phyloP scores from a whole-genome alignment of 2,797 vertebrate genomes.

The Novumbra hubbsi region DNA sequence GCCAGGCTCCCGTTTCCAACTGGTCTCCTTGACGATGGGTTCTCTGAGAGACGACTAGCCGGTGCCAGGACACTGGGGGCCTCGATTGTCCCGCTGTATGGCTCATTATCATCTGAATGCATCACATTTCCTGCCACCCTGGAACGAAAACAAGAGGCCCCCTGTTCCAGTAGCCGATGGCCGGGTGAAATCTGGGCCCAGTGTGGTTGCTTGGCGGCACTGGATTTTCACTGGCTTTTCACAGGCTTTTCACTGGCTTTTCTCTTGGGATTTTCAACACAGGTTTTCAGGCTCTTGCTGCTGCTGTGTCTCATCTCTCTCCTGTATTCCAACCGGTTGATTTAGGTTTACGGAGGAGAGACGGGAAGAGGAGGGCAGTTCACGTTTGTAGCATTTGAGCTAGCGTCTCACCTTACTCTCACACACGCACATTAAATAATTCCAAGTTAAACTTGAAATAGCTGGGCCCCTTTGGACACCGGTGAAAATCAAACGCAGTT shows the following conservation, averaged over 20 bases:
- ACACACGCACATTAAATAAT: too few species aligned
- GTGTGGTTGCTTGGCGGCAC: constrained; percentile 37
- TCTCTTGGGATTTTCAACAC: constrained; percentile 36
- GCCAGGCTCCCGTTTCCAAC: constrained; percentile 33
- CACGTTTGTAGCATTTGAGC: too few species aligned
- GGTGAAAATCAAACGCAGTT: too few species aligned
- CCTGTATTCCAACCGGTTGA: neutral
- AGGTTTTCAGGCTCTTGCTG: constrained; percentile 55
- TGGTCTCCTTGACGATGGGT: constrained; percentile 49
- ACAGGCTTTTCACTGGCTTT: constrained; percentile 44
- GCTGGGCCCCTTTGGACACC: too few species aligned
- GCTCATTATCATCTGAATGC: constrained; percentile 77
- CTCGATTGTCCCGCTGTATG: constrained; percentile 26
- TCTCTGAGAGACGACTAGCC: constrained; percentile 27
- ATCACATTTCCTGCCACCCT: constrained; percentile 68
- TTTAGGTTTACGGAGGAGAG: neutral
- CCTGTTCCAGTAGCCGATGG: constrained; percentile 65
- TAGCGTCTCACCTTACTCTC: too few species aligned
- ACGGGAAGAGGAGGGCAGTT: too few species aligned
- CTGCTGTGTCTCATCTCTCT: constrained; percentile 35
- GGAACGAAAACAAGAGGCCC: constrained; percentile 69
- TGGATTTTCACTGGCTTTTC: constrained; percentile 38
- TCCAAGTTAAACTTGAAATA: too few species aligned
- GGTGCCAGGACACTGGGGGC: constrained; percentile 48
- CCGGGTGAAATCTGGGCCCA: constrained; percentile 51